Evolutionary conservation across 2,888 invertebrate species (phyloP).

Genomic region (Drosophila subsilvestris): DNA sequence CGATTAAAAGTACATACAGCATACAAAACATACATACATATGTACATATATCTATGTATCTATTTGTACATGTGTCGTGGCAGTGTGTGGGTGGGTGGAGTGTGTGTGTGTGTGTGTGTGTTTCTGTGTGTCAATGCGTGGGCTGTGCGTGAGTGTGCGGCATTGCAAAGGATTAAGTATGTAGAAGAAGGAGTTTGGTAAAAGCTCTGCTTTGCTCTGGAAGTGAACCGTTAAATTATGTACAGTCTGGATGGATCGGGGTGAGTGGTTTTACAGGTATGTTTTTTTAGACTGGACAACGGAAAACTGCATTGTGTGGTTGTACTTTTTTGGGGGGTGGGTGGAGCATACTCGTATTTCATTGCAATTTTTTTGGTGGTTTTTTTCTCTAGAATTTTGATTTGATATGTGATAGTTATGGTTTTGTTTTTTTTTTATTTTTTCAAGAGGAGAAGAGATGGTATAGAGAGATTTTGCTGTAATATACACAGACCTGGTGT

Average conservation of each 20-base stretch:
- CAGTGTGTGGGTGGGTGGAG: conserved; percentile 14
- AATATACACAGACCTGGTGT: conserved; percentile 84
- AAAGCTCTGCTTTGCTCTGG: neutral
- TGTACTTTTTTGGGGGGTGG: no score
- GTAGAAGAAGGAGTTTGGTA: neutral
- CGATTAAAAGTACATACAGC: conserved; percentile 25
- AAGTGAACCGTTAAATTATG: neutral
- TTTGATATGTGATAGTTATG: conserved; percentile 16
- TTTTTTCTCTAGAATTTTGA: conserved; percentile 43
- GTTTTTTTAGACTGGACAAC: neutral
- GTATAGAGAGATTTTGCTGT: conserved; percentile 55
- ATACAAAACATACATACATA: conserved; percentile 26
- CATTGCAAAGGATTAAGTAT: conserved; percentile 43
- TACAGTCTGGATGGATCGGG: neutral
- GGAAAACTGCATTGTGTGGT: conserved; percentile 6
- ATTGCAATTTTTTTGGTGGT: conserved; percentile 6
- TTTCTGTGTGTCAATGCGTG: conserved; percentile 24
- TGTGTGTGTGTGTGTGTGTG: conserved; percentile 24
- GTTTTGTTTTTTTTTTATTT: conserved; percentile 21
- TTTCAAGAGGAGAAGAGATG: conserved; percentile 6
- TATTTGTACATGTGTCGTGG: conserved; percentile 9
- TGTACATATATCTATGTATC: conserved; percentile 1
- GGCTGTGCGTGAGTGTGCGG: conserved; percentile 47
- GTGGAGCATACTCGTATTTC: no score
- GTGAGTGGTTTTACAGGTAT: neutral